These are phyloP conservation scores for Pocota personata DNA, from an alignment of 2,888 invertebrate species.

Conservation along the genomic window DNA sequence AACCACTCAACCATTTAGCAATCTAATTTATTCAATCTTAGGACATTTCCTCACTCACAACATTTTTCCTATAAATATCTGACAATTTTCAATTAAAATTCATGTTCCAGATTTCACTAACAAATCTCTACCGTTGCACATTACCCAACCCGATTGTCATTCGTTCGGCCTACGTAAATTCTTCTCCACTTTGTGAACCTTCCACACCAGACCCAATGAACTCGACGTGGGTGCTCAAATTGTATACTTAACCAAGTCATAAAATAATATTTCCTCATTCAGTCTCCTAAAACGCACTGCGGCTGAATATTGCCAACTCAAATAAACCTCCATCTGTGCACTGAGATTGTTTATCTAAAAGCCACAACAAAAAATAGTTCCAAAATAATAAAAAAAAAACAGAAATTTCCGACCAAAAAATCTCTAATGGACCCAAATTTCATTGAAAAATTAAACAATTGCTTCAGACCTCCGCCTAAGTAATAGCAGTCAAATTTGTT, in stretches of 20 bases:
- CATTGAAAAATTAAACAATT: slow-evolving; percentile 30
- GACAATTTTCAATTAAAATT: slow-evolving; percentile 12
- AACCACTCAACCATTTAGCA: background rate
- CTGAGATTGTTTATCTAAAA: slow-evolving; percentile 13
- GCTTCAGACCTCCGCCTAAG: slow-evolving; percentile 8
- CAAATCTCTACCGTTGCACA: slow-evolving; percentile 17
- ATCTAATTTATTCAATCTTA: background rate
- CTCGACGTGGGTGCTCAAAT: slow-evolving; percentile 57
- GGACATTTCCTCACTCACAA: background rate
- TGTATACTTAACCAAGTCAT: slow-evolving; percentile 49
- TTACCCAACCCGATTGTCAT: slow-evolving; percentile 45
- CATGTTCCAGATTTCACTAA: slow-evolving; percentile 27
- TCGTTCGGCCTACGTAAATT: slow-evolving; percentile 38
- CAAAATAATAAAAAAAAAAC: background rate
- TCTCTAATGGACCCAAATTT: slow-evolving; percentile 20
- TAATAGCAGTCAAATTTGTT: background rate
- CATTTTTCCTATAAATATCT: background rate
- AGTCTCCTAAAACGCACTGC: background rate
- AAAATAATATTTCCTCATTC: slow-evolving; percentile 64
- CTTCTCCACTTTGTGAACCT: background rate
- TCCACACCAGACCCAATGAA: background rate
- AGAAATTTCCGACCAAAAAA: background rate
- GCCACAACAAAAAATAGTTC: background rate
- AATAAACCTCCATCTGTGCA: background rate
- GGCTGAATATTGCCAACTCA: background rate